Percentiles rank a stretch among this genome's conserved stretches.
Evolutionary conservation across 2,113 vertebrate genomes (phyloP).

Genomic region (Formicarius rufipectus): DNA sequence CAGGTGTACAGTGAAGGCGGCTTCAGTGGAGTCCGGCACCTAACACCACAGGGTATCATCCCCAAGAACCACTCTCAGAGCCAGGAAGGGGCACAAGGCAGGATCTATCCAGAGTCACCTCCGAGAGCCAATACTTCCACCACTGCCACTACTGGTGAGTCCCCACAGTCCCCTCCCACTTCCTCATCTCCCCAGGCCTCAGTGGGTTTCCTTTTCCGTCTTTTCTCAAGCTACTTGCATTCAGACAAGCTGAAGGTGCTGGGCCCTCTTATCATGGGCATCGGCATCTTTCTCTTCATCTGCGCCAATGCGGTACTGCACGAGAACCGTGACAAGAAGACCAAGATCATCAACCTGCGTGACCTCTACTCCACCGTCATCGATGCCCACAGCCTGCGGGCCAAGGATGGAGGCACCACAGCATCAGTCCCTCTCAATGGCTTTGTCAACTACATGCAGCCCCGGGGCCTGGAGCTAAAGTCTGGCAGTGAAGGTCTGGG

Average conservation of each 20-base stretch:
- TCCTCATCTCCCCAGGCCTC: conserved; percentile 46
- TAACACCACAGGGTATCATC: not conserved
- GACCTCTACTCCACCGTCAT: conserved; percentile 99
- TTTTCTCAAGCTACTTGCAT: conserved; percentile 88
- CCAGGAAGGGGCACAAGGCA: not conserved
- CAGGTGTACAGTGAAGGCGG: conserved; percentile 69
- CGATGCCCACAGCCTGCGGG: conserved; percentile 89
- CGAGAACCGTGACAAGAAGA: conserved; percentile 93
- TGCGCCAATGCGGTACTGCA: conserved; percentile 95
- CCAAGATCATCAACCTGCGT: conserved; percentile 93
- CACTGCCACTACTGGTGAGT: not conserved
- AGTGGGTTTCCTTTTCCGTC: conserved; percentile 74
- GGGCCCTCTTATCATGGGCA: conserved; percentile 95
- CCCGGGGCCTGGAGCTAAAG: conserved; percentile 78
- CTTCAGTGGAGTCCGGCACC: conserved; percentile 25
- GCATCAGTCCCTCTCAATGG: conserved; percentile 83
- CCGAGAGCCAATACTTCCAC: conserved; percentile 36
- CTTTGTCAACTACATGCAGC: conserved; percentile 85
- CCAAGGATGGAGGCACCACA: conserved; percentile 76
- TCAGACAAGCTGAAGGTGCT: conserved; percentile 94
- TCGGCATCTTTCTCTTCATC: conserved; percentile 97
- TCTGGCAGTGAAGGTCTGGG: conserved; percentile 71
- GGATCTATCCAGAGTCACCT: not conserved
- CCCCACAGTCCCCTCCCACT: not conserved
- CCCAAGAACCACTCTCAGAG: conserved; percentile 29